Base-by-base conservation (phyloP, 2,113 vertebrate genomes). In the Clarias gariepinus region DNA sequence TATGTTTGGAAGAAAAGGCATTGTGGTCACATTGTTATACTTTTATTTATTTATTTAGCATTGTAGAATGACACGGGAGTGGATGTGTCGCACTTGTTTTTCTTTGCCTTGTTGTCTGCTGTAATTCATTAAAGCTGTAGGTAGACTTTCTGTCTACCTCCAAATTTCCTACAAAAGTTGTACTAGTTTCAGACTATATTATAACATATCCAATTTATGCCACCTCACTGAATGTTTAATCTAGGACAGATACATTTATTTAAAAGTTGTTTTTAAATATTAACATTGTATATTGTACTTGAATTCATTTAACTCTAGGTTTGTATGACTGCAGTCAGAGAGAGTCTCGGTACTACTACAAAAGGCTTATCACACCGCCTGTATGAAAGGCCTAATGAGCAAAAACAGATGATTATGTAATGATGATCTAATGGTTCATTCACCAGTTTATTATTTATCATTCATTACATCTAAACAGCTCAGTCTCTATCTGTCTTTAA, bases 11-110 rank as follows among this genome's bases (percentile, higher is more conserved):
- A 79, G 53, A 91, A 92, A 92, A 58, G 69, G 33, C 91, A 89
- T 93, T 92, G 92, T 88, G 90, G 93, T 94, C n/a, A n/a, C n/a
- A n/a, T n/a, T n/a, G n/a, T 88, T 93, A 94, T 91, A 89, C 85
- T 76, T 81, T 80, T 60, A 60, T 41, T 94, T 93, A 90, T 91
- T 89, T 86, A 71, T 81, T 80, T 60, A 60, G 89, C 73, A 82
- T 80, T 84, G 82, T 85, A 23, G 90, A 93, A 91, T 91, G 88
- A 88, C 81, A 92, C 88, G 87, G 84, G 82, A 92, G 89, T 90
- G 88, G 77, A 85, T 86, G 81, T 81, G 82, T 86, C 61, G 52
- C 80, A 87, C 83, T 36, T 69, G 83, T 25, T 90, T 13, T 30
- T 3, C 41, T 36, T 83, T 55, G 21, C 52, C 76, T 60, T 74